phyloP scores from a whole-genome alignment of 2,113 vertebrate species.

The Macrotis lagotis region DNA sequence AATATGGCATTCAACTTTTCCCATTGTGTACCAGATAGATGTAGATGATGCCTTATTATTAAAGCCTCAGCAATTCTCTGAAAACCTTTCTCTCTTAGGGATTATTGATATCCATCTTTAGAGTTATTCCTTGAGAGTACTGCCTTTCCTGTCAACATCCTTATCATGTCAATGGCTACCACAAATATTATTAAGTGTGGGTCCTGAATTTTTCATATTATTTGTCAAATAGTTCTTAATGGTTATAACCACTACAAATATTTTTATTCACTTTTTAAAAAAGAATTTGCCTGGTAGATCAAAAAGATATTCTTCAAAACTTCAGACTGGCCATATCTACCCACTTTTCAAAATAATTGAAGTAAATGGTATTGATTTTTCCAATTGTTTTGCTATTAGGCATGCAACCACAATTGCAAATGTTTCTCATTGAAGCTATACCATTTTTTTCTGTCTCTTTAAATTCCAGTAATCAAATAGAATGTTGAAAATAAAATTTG shows the following conservation, averaged over 20 bases:
- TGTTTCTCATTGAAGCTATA: background rate
- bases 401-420: background rate
- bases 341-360: background rate
- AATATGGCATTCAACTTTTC: background rate
- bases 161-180: background rate
- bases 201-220: background rate
- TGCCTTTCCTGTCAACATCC: background rate
- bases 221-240: background rate
- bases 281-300: background rate
- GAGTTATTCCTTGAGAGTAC: background rate
- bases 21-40: background rate
- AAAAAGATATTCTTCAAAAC: background rate
- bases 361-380: background rate
- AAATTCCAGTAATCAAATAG: background rate
- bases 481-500: background rate
- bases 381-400: background rate
- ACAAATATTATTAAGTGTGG: background rate
- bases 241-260: background rate
- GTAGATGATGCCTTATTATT: background rate
- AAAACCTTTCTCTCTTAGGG: background rate
- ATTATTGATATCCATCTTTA: background rate
- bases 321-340: background rate
- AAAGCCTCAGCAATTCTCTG: background rate
- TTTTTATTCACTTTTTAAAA: background rate
- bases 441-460: background rate